Conservation (phyloP, 2,888 invertebrate species). For the Acleris literana region DNA sequence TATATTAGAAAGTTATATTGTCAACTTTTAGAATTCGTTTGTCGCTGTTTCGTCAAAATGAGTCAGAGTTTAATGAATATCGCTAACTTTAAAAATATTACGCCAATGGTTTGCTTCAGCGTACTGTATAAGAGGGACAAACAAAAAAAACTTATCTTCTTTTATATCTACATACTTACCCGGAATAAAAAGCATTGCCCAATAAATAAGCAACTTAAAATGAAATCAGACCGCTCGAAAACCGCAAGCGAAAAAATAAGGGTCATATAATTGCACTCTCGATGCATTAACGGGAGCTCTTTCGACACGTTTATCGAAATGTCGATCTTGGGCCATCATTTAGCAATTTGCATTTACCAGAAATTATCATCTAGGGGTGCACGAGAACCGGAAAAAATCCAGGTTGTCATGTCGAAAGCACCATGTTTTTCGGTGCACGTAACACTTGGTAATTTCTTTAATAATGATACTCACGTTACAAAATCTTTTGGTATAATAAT, state of each 20-base stretch:
- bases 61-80: no score
- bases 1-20: no score
- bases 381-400: conserved; percentile 53
- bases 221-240: conserved; percentile 28
- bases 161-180: neutral
- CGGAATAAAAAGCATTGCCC: conserved; percentile 2
- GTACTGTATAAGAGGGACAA: no score
- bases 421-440: conserved; percentile 58
- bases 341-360: conserved; percentile 68
- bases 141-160: no score
- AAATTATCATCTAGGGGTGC: conserved; percentile 63
- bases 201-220: conserved; percentile 30
- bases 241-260: conserved; percentile 23
- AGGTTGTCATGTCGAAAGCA: conserved; percentile 54
- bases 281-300: conserved; percentile 49
- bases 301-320: conserved; percentile 58
- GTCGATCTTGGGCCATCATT: conserved; percentile 61
- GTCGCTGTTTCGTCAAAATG: no score
- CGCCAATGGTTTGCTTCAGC: no score
- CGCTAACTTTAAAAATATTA: no score
- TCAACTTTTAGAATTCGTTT: no score
- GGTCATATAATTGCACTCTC: conserved; percentile 31
- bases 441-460: conserved; percentile 69
- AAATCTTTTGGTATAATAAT: conserved; percentile 39
- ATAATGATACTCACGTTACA: conserved; percentile 56